Conservation (phyloP, 2,888 invertebrate species). For the Blastobasis adustella region DNA sequence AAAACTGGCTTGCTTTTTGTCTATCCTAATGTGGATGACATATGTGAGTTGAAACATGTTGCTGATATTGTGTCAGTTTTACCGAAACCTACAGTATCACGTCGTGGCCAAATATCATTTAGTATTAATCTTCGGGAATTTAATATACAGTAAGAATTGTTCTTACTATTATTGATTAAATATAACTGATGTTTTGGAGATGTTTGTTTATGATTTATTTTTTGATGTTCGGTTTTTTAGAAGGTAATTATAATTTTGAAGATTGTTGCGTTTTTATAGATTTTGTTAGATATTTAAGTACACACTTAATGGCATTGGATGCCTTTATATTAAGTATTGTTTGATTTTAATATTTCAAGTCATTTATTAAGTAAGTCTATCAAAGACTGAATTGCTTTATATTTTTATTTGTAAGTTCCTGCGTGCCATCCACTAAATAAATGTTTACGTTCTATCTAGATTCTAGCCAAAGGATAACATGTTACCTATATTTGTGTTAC, state of each 20-base stretch:
- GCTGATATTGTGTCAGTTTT: constrained; percentile 11
- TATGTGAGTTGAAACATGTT: constrained; percentile 10
- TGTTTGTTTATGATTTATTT: too few species aligned
- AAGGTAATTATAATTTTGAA: too few species aligned
- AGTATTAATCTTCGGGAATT: not conserved
- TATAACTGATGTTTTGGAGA: too few species aligned
- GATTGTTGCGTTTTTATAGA: too few species aligned
- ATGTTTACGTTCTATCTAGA: not conserved
- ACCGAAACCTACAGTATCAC: constrained; percentile 10
- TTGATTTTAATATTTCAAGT: not conserved
- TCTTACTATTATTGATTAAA: too few species aligned
- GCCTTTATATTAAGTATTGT: not conserved
- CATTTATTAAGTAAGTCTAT: not conserved
- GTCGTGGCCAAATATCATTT: constrained; percentile 13
- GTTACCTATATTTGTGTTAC: not conserved
- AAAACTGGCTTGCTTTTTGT: constrained; percentile 8
- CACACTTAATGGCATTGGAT: constrained; percentile 4
- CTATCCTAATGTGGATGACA: constrained; percentile 13
- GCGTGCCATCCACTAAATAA: not conserved
- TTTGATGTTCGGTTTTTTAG: too few species aligned
- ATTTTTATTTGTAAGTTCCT: not conserved
- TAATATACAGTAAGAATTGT: too few species aligned
- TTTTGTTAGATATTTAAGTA: too few species aligned
- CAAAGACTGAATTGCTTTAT: not conserved
- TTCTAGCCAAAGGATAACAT: not conserved